Conservation (phyloP, 2,888 invertebrate genomes). For the Caenorhabditis sp. region DNA sequence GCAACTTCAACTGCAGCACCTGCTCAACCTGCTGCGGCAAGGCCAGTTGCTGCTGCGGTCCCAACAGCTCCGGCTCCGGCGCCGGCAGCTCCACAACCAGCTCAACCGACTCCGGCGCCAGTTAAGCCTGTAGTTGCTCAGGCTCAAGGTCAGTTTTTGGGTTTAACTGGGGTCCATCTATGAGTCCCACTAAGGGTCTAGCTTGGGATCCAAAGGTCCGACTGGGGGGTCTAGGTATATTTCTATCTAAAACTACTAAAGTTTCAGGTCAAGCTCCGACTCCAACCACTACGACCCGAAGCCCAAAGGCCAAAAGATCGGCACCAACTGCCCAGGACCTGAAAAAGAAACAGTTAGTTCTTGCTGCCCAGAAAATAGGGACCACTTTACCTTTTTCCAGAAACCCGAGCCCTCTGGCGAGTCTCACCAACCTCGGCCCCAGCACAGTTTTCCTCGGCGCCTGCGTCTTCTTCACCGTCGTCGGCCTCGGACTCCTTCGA, state of each 20-base stretch:
- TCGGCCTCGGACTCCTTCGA: conserved; percentile 12
- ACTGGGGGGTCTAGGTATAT: no score
- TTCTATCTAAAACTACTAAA: no score
- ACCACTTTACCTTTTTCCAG: background rate
- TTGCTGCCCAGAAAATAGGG: background rate
- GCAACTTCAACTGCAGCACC: background rate
- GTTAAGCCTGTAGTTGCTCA: background rate
- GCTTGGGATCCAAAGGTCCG: background rate
- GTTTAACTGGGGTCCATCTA: no score
- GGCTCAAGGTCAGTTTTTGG: no score
- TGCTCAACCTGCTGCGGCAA: background rate
- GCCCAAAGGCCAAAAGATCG: no score
- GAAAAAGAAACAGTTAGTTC: no score
- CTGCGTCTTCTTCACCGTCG: conserved; percentile 20
- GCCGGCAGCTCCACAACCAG: background rate
- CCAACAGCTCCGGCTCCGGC: background rate
- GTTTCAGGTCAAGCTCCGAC: no score
- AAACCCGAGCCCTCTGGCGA: background rate
- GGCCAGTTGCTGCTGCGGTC: background rate
- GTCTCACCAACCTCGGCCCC: background rate
- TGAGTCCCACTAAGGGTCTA: background rate
- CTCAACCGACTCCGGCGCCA: background rate
- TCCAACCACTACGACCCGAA: no score
- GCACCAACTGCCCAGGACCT: no score
- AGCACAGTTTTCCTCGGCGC: conserved; percentile 10